Percentiles rank a stretch among this genome's conserved stretches.
phyloP scores from a whole-genome alignment of 2,888 invertebrate species.

The Amiota communis region DNA sequence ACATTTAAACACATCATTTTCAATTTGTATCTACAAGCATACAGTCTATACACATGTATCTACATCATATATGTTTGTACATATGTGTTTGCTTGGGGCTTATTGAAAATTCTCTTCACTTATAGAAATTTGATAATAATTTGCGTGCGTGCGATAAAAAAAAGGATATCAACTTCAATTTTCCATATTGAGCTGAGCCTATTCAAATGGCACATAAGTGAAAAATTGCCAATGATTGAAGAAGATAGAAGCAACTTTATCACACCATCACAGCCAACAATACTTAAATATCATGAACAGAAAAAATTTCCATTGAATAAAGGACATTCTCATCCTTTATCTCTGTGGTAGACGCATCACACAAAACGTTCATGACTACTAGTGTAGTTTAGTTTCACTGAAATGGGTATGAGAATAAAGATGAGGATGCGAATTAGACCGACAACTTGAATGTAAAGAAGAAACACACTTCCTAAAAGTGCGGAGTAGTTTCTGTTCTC shows the following conservation, averaged over 20 bases:
- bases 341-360: background rate
- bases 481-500: background rate
- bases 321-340: background rate
- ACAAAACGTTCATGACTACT: constrained; percentile 5
- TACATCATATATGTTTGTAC: background rate
- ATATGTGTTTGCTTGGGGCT: background rate
- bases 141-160: constrained; percentile 4
- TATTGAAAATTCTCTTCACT: background rate
- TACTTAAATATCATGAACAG: constrained; percentile 13
- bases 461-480: background rate
- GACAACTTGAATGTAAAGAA: background rate
- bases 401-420: background rate
- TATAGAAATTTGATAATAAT: constrained; percentile 19
- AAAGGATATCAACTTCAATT: constrained; percentile 23
- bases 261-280: background rate
- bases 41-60: too few species aligned
- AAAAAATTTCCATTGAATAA: background rate
- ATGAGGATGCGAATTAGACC: background rate
- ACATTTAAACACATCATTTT: constrained; percentile 30
- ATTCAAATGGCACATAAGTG: background rate
- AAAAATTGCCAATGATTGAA: constrained; percentile 1
- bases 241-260: background rate
- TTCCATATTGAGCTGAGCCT: background rate
- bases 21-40: constrained; percentile 8
- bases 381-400: background rate